Conservation (phyloP, 2,797 vertebrate genomes). For the Bucorvus abyssinicus region DNA sequence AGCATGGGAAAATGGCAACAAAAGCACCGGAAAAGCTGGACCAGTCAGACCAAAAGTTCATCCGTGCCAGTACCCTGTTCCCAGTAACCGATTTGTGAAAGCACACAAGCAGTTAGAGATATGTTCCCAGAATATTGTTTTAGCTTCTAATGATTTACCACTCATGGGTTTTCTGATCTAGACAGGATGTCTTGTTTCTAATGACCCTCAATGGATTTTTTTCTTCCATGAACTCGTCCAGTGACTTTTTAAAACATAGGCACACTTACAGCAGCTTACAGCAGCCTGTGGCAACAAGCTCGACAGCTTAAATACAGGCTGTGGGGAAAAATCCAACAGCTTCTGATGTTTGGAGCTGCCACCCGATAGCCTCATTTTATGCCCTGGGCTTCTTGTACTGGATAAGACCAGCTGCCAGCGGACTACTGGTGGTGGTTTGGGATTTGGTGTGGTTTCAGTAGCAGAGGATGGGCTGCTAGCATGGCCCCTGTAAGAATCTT, state of each 20-base stretch:
- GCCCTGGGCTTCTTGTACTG: not conserved
- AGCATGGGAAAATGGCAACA: fast-evolving
- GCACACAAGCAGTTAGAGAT: not conserved
- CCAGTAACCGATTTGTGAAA: not conserved
- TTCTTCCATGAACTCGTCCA: not conserved
- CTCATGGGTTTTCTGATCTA: not conserved
- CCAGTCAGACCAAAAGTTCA: not conserved
- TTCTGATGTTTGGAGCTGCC: not conserved
- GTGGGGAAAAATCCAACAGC: not conserved
- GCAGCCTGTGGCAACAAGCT: not conserved
- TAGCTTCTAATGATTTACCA: not conserved
- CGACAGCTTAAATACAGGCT: not conserved
- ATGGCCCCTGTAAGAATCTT: too few relatives aligned
- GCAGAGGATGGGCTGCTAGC: too few relatives aligned
- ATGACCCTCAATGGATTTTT: not conserved
- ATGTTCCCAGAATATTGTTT: not conserved
- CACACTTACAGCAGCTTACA: not conserved
- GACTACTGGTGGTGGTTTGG: not conserved
- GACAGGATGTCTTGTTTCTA: slow-evolving; percentile 14
- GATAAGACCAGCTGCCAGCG: not conserved
- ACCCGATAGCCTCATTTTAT: not conserved
- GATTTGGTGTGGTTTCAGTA: too few relatives aligned
- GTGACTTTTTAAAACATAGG: not conserved
- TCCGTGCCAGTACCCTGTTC: not conserved
- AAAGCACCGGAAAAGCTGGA: not conserved